These are phyloP conservation scores for Agonopterix subpropinquella DNA, from an alignment of 2,888 invertebrate species.

Conservation along the genomic window DNA sequence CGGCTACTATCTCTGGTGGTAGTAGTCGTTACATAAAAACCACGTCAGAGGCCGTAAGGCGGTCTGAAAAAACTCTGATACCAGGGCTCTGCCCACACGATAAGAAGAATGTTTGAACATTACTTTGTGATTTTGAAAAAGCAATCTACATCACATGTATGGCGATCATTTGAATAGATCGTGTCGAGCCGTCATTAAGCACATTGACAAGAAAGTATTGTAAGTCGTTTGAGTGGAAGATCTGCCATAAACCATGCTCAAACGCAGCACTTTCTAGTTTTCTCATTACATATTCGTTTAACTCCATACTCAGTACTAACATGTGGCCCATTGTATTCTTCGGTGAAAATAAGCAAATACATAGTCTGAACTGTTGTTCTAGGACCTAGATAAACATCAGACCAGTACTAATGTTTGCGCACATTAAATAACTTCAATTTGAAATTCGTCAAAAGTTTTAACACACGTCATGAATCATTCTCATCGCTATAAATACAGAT, in stretches of 20 bases:
- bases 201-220: conserved; percentile 12
- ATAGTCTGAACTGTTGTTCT: background rate
- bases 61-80: too few relatives aligned
- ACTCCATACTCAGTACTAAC: background rate
- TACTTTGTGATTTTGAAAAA: background rate
- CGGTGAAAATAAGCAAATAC: conserved; percentile 1
- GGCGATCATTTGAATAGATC: conserved; percentile 8
- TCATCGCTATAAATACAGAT: too few relatives aligned
- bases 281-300: conserved; percentile 2
- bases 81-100: too few relatives aligned
- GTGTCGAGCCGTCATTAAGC: conserved; percentile 11
- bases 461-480: too few relatives aligned
- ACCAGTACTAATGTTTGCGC: too few relatives aligned
- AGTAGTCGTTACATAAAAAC: too few relatives aligned
- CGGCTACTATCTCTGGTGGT: too few relatives aligned
- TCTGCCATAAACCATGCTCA: conserved; percentile 5
- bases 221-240: conserved; percentile 10
- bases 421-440: too few relatives aligned
- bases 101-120: too few relatives aligned
- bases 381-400: too few relatives aligned
- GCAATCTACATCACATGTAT: background rate
- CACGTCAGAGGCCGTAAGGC: too few relatives aligned
- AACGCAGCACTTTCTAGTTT: conserved; percentile 13
- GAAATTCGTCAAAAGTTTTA: too few relatives aligned
- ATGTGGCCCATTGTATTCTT: conserved; percentile 2